Evolutionary conservation across 2,113 vertebrate genomes (phyloP), one percentile per base, ranked within the genome.

Genomic region (Callipepla squamata): DNA sequence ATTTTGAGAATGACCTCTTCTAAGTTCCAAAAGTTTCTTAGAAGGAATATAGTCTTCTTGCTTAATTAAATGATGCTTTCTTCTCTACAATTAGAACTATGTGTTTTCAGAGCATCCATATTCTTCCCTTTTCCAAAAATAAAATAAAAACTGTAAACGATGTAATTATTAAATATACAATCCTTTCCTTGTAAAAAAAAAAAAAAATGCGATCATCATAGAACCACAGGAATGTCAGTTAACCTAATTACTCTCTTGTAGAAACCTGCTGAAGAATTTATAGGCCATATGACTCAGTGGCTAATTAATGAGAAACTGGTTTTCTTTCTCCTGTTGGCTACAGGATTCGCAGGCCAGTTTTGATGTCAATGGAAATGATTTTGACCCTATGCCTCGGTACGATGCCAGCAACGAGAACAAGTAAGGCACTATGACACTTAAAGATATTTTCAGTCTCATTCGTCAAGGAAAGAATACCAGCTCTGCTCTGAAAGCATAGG

Each of bases 401-500:
- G 99, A 99, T 68, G 99, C 99, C 93, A 99, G 98, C 98, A 99
- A 99, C 5, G 99, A 99, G 95, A 99, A 99, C 98, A 99, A 99
- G 99, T 99, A 99, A 99, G 99, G 53, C 83, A 26, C 74, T 94
- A 25, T 76, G 65, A 76, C 67, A 58, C 76, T 69, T 9, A 51
- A 40, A 40, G 70, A 55, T 38, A 62, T 72, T 87, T 94, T 82
- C n/a, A 42, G 7, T 82, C 9, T 34, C 67, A 44, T 76, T 73
- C 8, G 1, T 57, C 42, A 77, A 26, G 11, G 38, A 83, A 67
- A 93, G 79, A 66, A 45, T 82, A 85, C 18, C 13, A 58, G 5
- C 94, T 95, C 18, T 69, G 48, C 40, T 68, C 2, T 19, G 11
- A 74, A 81, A 62, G 30, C 59, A 32, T 58, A 45, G 15, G 58